Base-by-base conservation (phyloP, 2,888 invertebrate species). In the Podabrus alpinus region DNA sequence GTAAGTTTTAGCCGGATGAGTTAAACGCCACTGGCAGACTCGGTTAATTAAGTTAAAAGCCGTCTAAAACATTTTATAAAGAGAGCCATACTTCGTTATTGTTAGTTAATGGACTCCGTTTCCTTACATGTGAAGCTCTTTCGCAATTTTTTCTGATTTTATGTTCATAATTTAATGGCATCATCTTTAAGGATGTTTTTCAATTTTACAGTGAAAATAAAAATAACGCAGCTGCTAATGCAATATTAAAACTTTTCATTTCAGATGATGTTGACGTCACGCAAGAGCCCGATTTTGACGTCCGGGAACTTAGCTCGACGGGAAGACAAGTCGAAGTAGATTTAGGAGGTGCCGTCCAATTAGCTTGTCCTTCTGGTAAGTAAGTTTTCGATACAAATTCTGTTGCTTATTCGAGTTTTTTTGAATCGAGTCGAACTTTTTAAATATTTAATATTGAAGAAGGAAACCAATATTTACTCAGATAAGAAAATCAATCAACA, bases 301-400 rank as follows among this genome's bases (percentile, higher is more conserved):
- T 87, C 24, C 85, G 87, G 45, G 90, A 91, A 83, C 88, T 90
- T 78, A 89, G 90, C 77, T 90, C 90, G 1, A 90, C 90, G 17
- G 90, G 92, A 59, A 91, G 93, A 81, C 93, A 93, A 82, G 90
- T 94, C 75, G 95, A 96, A 83, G 95, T 96, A 61, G 94, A 94
- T 71, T 89, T 96, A 17, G 96, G 96, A 7, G 96, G 96, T 9
- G 95, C 94, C 68, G 95, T 96, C 59, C 95, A 95, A 79, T 88
- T 96, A 62, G 94, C 95, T 83, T 97, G 96, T 86, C 94, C 94
- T 71, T 92, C 93, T 87, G 94, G 94, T 91, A 87, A 83, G 72
- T 72, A n/a, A n/a, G n/a, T n/a, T n/a, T 15, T 45, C 25, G 11
- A 1, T 11, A 25, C 3, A 2, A 11, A 25, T 25, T 0, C 5